Base-by-base conservation (phyloP, 2,888 invertebrate genomes). In the Heliconius charithonia region DNA sequence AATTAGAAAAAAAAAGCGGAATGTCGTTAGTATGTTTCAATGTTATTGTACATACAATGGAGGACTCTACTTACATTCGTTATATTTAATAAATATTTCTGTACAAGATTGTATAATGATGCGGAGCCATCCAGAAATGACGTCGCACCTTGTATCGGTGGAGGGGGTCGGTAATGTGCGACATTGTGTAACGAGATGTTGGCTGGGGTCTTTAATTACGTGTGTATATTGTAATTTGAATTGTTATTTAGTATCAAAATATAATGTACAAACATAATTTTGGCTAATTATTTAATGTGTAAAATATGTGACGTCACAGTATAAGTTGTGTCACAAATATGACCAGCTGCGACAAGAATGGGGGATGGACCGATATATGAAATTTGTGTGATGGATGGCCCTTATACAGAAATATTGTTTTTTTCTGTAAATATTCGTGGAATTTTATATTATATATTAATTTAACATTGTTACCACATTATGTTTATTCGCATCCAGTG, bases 371-470 rank as follows among this genome's bases (percentile, higher is more conserved):
- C 2, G 19, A 56, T 22, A 7, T 56, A 56, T 56, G 56, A 56
- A 56, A 56, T 22, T 56, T 22, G 22, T 19, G 22, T 56, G 22
- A 22, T n/a, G 12, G 19, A 19, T 22, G 19, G 22, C 19, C 16
- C 62, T 19, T 62, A 72, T 81, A 81, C 65, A 78, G 79, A 78
- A 67, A 71, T 79, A 65, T 77, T 51, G 37, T 62, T 45, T 76
- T 22, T 89, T 89, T 87, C 87, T 93, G 93, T 94, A 93, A 91
- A 94, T 93, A 93, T 91, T 87, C 86, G 84, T 85, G 83, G 87
- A 86, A 84, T 83, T 85, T 84, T 85, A 84, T 84, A 85, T 84
- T 85, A 84, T 80, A 59, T 81, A 72, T 80, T 85, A 85, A 86
- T 63, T 41, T 41, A 25, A 83, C 84, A 85, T 88, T 89, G 92